Conservation (phyloP, 1,140 invertebrate species). For the Drosophila nikananu region DNA sequence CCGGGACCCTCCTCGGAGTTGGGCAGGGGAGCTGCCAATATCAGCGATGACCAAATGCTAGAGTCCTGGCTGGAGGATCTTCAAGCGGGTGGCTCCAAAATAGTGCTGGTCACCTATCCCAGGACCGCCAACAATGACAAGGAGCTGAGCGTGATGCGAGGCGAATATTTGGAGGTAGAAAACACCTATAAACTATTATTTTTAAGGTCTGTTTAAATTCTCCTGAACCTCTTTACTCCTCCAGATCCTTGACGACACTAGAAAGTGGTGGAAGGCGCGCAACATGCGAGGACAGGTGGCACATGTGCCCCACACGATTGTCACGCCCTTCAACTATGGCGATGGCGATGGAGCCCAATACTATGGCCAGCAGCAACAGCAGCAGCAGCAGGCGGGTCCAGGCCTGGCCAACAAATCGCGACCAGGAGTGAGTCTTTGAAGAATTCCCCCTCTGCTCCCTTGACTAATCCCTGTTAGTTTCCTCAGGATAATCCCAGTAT, state of each 20-base stretch:
- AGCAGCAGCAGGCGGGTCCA: conserved; percentile 8
- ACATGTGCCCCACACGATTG: conserved; percentile 99
- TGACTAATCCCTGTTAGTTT: not conserved
- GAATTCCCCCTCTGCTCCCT: rapidly evolving
- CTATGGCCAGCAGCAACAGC: conserved; percentile 86
- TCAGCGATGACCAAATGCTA: conserved; percentile 73
- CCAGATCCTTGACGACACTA: conserved; percentile 95
- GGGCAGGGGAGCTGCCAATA: conserved; percentile 38
- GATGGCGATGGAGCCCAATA: conserved; percentile 86
- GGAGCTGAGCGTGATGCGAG: conserved; percentile 97
- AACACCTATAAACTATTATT: too few relatives aligned
- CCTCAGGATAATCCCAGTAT: conserved; percentile 85
- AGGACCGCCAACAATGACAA: conserved; percentile 99
- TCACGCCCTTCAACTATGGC: conserved; percentile 88
- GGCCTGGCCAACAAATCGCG: conserved; percentile 47
- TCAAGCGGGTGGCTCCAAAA: conserved; percentile 90
- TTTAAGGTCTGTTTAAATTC: not conserved
- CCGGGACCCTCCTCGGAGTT: conserved; percentile 55
- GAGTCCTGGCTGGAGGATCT: conserved; percentile 91
- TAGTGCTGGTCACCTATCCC: conserved; percentile 97
- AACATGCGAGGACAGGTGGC: conserved; percentile 95
- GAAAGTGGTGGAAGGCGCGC: conserved; percentile 99
- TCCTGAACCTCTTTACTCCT: rapidly evolving
- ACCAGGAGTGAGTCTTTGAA: conserved; percentile 34
- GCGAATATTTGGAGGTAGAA: conserved; percentile 96